Evolutionary conservation across 2,113 vertebrate genomes (phyloP).

Genomic region (Raja brachyura): DNA sequence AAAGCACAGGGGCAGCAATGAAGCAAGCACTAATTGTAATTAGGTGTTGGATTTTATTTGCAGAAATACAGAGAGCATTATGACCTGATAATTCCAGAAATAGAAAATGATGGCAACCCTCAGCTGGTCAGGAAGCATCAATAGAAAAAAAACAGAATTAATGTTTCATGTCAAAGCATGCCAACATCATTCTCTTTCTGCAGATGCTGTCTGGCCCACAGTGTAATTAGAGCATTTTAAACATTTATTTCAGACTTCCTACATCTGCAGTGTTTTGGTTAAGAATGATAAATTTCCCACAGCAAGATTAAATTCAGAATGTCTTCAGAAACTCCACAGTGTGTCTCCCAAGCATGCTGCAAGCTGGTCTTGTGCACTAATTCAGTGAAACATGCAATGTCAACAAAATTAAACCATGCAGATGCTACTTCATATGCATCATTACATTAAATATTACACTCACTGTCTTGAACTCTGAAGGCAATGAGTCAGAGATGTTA

Average conservation of each 20-base stretch:
- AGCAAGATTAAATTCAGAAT: not conserved
- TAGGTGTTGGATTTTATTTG: not conserved
- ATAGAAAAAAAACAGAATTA: too few species aligned
- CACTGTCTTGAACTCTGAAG: constrained; percentile 13
- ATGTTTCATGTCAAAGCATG: too few species aligned
- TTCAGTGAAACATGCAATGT: not conserved
- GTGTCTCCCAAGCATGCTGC: not conserved
- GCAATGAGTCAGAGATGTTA: constrained; percentile 26
- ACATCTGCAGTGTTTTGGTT: too few species aligned
- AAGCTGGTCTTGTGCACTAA: not conserved
- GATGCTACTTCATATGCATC: not conserved
- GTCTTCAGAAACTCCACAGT: not conserved
- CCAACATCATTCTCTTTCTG: too few species aligned
- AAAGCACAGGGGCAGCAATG: not conserved
- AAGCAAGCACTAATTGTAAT: not conserved
- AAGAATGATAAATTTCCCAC: too few species aligned
- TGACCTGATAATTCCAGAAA: not conserved
- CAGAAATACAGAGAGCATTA: not conserved
- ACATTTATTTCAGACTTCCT: too few species aligned
- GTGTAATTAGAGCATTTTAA: too few species aligned
- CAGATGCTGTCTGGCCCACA: too few species aligned
- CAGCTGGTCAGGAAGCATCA: too few species aligned
- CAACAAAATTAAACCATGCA: not conserved
- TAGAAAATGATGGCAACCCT: too few species aligned
- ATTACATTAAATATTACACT: not conserved